These are phyloP conservation scores for Corythaeola cristata DNA, from an alignment of 2,113 vertebrate species.

Conservation along the genomic window DNA sequence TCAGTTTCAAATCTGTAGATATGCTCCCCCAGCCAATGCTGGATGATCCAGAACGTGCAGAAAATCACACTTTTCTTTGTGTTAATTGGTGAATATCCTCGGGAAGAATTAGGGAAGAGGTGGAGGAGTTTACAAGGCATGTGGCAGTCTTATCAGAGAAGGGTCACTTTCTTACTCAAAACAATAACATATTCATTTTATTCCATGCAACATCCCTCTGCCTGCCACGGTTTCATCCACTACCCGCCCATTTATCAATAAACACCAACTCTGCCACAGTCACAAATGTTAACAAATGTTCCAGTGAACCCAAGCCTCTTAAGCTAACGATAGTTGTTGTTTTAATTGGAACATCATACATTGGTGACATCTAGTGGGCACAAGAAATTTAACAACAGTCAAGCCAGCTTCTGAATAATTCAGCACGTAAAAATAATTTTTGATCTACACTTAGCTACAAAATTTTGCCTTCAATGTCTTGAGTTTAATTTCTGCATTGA, in stretches of 20 bases:
- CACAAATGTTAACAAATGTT: background rate
- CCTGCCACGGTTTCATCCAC: background rate
- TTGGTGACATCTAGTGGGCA: slow-evolving; percentile 32
- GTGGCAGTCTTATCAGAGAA: background rate
- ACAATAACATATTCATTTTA: fast-evolving
- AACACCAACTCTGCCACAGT: too few relatives aligned
- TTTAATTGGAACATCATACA: background rate
- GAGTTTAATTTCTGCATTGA: background rate
- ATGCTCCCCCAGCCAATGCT: background rate
- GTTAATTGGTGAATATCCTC: fast-evolving
- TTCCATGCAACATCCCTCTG: background rate
- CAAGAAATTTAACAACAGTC: background rate
- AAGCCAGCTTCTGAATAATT: background rate
- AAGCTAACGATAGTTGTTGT: fast-evolving
- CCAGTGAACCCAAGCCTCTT: fast-evolving
- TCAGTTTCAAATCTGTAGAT: background rate
- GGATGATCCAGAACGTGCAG: background rate
- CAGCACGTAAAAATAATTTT: fast-evolving
- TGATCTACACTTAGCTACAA: background rate
- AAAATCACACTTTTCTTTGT: background rate
- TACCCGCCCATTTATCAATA: background rate
- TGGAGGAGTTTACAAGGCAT: fast-evolving
- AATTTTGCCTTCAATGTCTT: fast-evolving
- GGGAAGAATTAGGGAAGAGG: background rate
- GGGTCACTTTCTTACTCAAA: background rate